These are phyloP conservation scores for Lasius platythorax DNA, from an alignment of 2,888 invertebrate genomes.

Conservation along the genomic window DNA sequence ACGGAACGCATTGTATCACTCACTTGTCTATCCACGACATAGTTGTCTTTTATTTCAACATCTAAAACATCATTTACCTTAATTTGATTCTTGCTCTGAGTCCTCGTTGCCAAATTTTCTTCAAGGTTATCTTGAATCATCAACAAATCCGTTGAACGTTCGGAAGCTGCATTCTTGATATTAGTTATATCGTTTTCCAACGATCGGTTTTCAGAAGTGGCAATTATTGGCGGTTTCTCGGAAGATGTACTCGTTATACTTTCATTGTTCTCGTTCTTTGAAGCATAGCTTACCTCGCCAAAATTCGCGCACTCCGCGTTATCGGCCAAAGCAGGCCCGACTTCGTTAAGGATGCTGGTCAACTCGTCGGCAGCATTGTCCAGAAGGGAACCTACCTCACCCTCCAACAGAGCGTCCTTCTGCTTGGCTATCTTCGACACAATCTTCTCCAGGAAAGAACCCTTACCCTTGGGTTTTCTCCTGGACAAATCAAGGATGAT, in stretches of 20 bases:
- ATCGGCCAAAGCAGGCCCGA: slow-evolving; percentile 66
- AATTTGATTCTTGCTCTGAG: slow-evolving; percentile 23
- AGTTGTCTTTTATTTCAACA: not conserved
- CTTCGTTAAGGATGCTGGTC: slow-evolving; percentile 78
- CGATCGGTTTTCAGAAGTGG: not conserved
- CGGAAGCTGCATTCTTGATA: not conserved
- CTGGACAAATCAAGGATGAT: slow-evolving; percentile 83
- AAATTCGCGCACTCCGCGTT: slow-evolving; percentile 27
- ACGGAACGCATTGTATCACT: not conserved
- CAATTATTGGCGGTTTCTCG: not conserved
- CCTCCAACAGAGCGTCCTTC: slow-evolving; percentile 81
- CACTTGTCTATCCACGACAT: not conserved
- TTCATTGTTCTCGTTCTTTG: slow-evolving; percentile 2
- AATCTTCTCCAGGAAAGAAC: slow-evolving; percentile 84
- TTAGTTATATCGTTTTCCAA: slow-evolving; percentile 3
- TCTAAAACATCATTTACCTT: not conserved
- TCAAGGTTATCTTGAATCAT: not conserved
- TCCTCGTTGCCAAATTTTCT: not conserved
- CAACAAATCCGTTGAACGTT: slow-evolving; percentile 11
- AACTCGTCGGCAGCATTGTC: slow-evolving; percentile 79
- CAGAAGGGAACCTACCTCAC: slow-evolving; percentile 78
- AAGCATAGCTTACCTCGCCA: not conserved
- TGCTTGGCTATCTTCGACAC: slow-evolving; percentile 84
- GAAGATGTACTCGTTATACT: not conserved
- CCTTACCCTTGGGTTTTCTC: slow-evolving; percentile 82